A percentile compares a stretch with the other conserved stretches of the same genome.
These are phyloP conservation scores for Ichneumoninae sp. DNA, from an alignment of 2,888 invertebrate species.

Conservation along the genomic window DNA sequence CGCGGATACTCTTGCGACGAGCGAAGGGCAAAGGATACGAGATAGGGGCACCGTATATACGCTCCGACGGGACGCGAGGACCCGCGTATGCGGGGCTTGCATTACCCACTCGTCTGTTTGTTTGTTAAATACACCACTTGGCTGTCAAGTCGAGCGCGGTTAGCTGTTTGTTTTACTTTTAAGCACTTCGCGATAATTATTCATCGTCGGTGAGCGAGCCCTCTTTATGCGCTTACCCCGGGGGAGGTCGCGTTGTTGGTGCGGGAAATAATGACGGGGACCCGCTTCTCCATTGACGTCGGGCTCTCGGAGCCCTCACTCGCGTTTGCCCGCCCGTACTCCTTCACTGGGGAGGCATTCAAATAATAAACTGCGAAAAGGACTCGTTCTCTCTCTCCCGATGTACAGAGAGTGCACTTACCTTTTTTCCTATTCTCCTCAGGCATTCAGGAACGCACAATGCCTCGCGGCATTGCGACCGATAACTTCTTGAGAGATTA, in stretches of 20 bases:
- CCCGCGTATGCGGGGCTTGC: slow-evolving; percentile 19
- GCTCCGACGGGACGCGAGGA: slow-evolving; percentile 19
- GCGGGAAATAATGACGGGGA: slow-evolving; percentile 75
- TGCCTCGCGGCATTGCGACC: background rate
- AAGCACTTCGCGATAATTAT: slow-evolving; percentile 81
- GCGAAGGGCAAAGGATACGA: background rate
- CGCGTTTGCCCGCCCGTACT: slow-evolving; percentile 61
- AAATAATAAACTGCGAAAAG: slow-evolving; percentile 80
- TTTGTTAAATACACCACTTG: slow-evolving; percentile 81
- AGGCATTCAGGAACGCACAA: slow-evolving; percentile 9
- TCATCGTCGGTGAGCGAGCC: slow-evolving; percentile 77
- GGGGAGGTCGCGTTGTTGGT: slow-evolving; percentile 51
- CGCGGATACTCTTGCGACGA: background rate
- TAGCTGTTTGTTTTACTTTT: slow-evolving; percentile 81
- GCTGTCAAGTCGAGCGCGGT: slow-evolving; percentile 78
- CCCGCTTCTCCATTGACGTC: slow-evolving; percentile 75
- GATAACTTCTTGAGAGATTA: background rate
- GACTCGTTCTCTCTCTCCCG: slow-evolving; percentile 68
- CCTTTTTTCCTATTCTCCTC: slow-evolving; percentile 25
- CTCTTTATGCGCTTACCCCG: slow-evolving; percentile 38
- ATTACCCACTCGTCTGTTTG: slow-evolving; percentile 69
- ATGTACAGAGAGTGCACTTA: slow-evolving; percentile 21
- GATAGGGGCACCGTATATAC: slow-evolving; percentile 11
- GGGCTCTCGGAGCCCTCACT: slow-evolving; percentile 65
- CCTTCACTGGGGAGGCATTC: slow-evolving; percentile 54